These are phyloP conservation scores for Pandemis cinnamomeana DNA, from an alignment of 2,888 invertebrate genomes.

Conservation along the genomic window DNA sequence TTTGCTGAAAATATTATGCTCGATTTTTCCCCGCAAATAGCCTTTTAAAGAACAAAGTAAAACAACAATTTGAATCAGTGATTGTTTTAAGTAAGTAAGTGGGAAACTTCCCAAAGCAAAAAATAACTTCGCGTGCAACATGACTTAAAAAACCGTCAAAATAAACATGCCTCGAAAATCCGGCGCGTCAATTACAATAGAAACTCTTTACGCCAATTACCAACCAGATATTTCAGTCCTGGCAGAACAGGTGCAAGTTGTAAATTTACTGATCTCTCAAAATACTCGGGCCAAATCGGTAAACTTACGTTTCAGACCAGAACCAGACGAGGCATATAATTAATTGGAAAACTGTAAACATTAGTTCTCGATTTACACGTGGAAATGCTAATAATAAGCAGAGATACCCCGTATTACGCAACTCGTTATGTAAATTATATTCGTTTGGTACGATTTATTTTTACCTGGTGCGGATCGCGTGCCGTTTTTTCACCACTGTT, in stretches of 20 bases:
- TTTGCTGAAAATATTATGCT: no score
- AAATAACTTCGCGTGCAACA: no score
- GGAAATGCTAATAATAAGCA: conserved; percentile 10
- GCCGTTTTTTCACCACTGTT: conserved; percentile 23
- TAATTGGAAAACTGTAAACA: conserved; percentile 2
- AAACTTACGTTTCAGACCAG: background rate
- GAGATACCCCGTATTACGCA: conserved; percentile 25
- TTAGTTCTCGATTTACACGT: conserved; percentile 6
- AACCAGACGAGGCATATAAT: background rate
- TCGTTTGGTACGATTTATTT: conserved; percentile 29
- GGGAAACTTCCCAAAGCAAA: no score
- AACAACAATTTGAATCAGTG: no score
- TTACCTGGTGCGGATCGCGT: conserved; percentile 30
- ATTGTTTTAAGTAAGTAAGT: no score
- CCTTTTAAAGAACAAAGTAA: no score
- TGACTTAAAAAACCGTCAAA: no score
- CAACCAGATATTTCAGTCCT: background rate
- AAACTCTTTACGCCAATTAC: background rate
- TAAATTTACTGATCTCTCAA: background rate
- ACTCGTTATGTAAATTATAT: conserved; percentile 32
- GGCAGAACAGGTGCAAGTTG: conserved; percentile 1
- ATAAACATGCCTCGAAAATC: background rate
- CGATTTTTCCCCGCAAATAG: no score
- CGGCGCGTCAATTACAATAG: background rate
- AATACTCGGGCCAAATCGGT: background rate